Conservation (phyloP, 2,888 invertebrate species). For the Pyrgus malvae region DNA sequence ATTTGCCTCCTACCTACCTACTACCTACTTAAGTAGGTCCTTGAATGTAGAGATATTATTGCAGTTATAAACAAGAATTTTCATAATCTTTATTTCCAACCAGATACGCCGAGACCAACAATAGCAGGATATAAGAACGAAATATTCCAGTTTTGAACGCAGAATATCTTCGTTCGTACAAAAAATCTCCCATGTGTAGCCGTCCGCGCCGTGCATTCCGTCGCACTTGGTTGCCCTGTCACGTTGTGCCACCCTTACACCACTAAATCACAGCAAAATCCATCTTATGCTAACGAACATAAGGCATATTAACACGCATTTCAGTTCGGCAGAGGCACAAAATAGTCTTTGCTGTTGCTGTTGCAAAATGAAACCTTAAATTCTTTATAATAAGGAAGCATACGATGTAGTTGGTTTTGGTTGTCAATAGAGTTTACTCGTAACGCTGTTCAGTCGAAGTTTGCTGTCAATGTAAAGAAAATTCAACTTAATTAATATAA, state of each 20-base stretch:
- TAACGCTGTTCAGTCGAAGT: too few relatives aligned
- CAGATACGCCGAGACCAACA: not conserved
- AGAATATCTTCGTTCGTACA: not conserved
- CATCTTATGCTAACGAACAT: not conserved
- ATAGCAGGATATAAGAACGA: constrained; percentile 2
- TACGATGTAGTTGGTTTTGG: too few relatives aligned
- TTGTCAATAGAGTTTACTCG: too few relatives aligned
- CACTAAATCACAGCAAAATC: not conserved
- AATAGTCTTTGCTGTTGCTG: too few relatives aligned
- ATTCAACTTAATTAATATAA: too few relatives aligned
- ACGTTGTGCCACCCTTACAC: not conserved
- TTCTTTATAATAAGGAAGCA: too few relatives aligned
- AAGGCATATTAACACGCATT: not conserved
- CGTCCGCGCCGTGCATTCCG: constrained; percentile 1
- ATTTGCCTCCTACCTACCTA: too few relatives aligned
- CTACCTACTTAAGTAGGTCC: not conserved
- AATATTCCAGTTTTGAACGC: constrained; percentile 5
- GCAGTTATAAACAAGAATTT: too few relatives aligned
- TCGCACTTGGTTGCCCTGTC: constrained; percentile 4
- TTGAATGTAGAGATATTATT: too few relatives aligned
- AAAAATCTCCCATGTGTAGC: constrained; percentile 4
- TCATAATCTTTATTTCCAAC: not conserved
- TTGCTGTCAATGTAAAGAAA: too few relatives aligned
- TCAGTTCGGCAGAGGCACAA: too few relatives aligned
- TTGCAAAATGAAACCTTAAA: too few relatives aligned